Evolutionary conservation across 2,113 vertebrate genomes (phyloP), one percentile per base, ranked within the genome.

Genomic region (Hiodon alosoides): DNA sequence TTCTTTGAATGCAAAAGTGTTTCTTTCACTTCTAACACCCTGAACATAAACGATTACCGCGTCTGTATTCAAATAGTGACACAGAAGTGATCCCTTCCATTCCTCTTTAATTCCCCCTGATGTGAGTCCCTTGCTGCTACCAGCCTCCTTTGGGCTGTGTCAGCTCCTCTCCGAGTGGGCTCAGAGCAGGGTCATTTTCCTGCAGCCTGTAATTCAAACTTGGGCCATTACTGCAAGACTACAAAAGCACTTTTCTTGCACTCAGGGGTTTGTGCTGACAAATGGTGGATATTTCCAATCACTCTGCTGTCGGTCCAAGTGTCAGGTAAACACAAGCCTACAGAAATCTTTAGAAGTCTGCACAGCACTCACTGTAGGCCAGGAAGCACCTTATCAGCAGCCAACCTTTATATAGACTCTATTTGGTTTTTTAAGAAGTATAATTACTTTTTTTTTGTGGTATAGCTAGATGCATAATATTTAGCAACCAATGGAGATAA

Each of bases 231-330:
- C 89, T 91, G 90, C 87, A 89, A 88, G 90, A 91, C 90, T 91
- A 91, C 91, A 92, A 92, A 91, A 91, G 91, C 91, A 92, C 91
- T 92, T 91, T 91, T 86, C 78, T 72, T 87, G 90, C 89, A 90
- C 91, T 91, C 89, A 92, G 89, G 86, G 90, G 86, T 89, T 90
- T 88, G 85, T 83, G 68, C 84, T 83, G 86, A 87, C 90, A 90
- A 91, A 91, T 91, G 88, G 90, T 89, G 90, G 91, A 92, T 91
- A 92, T 91, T 92, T 92, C 90, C 89, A 92, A 92, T 92, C 91
- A 92, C 90, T 91, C 87, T 85, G 86, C 91, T 92, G 90, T 92
- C 91, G 92, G 86, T 92, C 91, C 87, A 88, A 91, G 89, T 92
- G 91, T 91, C 91, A 92, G 89, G 89, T 92, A 91, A 92, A 92